These are phyloP conservation scores for Eustalomyia histrio DNA, from an alignment of 2,888 invertebrate genomes.

Conservation along the genomic window DNA sequence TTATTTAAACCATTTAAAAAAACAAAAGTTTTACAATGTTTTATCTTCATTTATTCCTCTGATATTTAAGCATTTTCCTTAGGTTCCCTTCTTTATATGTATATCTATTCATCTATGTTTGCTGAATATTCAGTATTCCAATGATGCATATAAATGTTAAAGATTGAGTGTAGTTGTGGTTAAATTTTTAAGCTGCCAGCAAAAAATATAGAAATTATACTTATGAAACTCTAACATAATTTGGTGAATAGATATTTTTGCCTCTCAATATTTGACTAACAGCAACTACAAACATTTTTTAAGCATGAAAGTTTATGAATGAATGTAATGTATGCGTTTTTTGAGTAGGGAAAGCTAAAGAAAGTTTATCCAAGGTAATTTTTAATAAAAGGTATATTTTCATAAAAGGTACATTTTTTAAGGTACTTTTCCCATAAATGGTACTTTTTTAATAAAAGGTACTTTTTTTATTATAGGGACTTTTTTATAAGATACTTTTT, in stretches of 20 bases:
- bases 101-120: background rate
- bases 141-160: slow-evolving; percentile 42
- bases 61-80: too few species aligned
- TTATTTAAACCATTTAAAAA: too few species aligned
- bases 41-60: too few species aligned
- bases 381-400: too few species aligned
- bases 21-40: too few species aligned
- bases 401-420: too few species aligned
- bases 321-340: background rate
- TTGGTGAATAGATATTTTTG: slow-evolving; percentile 1
- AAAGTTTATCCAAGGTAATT: too few species aligned
- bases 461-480: too few species aligned
- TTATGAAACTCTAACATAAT: slow-evolving; percentile 10
- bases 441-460: too few species aligned
- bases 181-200: background rate
- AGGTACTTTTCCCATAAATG: too few species aligned
- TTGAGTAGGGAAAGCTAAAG: background rate
- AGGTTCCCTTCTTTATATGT: background rate
- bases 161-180: slow-evolving; percentile 31
- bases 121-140: slow-evolving; percentile 6
- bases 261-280: background rate
- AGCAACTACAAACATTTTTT: background rate
- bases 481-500: too few species aligned
- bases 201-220: background rate
- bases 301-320: slow-evolving; percentile 1